Base-by-base conservation (phyloP, 1,140 invertebrate genomes). In the Bombus impatiens region DNA sequence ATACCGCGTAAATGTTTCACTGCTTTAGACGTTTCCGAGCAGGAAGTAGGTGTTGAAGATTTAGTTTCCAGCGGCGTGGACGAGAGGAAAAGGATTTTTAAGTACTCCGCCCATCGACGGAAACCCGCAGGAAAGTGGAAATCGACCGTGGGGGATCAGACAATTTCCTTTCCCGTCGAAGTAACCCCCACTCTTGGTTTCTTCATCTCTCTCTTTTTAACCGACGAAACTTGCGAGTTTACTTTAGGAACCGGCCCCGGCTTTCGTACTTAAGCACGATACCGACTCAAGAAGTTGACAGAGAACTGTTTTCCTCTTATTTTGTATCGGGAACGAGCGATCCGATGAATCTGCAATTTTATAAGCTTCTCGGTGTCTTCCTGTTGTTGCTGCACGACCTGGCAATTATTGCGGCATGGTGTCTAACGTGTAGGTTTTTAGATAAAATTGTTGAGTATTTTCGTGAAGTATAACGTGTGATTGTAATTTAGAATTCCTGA, bases 71-170 rank as follows among this genome's bases (percentile, higher is more conserved):
- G 40, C 42, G 40, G 40, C 37, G 72, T 12, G 76, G 53, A 28
- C 70, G 57, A 70, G 72, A 65, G 82, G 77, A 68, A 67, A 89
- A 78, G 77, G 88, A 89, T 89, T 89, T 89, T 89, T 86, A 89
- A 89, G 87, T 83, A 80, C 80, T 81, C n/a, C 28, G 37, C 37
- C 53, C 75, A 86, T 79, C 37, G 70, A 37, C 57, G 76, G 32
- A 67, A 86, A 79, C 62, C 65, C 72, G 47, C 44, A 53, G 59
- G 87, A 80, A 76, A 89, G 72, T 89, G 81, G 75, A 82, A 86
- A 89, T 89, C 80, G 84, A 87, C 83, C 47, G 79, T 67, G 78
- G 59, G n/a, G 75, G 62, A 86, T 84, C 75, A 71, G 77, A 72
- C 57, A 83, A 77, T 74, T 89, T 87, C 44, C 77, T 84, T 80